These are phyloP conservation scores for Callorhinus ursinus DNA, from an alignment of 2,113 vertebrate species.

Conservation along the genomic window DNA sequence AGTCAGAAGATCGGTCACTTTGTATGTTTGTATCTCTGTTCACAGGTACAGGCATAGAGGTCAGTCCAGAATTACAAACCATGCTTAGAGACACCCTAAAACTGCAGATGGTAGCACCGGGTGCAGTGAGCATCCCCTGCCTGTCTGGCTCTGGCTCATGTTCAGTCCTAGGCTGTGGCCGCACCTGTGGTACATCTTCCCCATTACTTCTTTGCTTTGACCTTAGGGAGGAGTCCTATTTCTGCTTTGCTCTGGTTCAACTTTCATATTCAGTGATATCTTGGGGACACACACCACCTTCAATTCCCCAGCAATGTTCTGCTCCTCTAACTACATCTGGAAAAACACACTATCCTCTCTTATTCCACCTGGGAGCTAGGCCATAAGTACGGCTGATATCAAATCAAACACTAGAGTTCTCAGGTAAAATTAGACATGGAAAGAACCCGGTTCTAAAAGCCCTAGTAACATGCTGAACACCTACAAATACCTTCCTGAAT, in stretches of 20 bases:
- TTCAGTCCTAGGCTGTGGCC: accelerated
- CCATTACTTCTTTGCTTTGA: neutral
- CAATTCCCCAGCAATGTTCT: neutral
- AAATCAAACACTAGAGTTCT: neutral
- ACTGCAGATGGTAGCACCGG: accelerated
- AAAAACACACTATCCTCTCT: neutral
- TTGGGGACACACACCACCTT: accelerated
- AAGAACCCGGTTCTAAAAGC: neutral
- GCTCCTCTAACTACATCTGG: neutral
- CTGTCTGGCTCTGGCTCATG: no score
- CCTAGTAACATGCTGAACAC: neutral
- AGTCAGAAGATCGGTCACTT: neutral
- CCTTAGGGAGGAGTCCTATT: neutral
- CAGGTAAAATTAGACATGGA: neutral
- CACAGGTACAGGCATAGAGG: accelerated
- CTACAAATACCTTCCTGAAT: neutral
- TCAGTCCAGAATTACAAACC: neutral
- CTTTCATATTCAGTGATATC: neutral
- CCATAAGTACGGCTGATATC: neutral
- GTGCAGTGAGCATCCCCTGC: no score
- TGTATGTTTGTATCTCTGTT: neutral
- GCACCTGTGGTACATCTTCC: no score
- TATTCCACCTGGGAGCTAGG: neutral
- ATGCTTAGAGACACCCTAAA: neutral
- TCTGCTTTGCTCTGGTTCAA: neutral